Evolutionary conservation across 2,888 invertebrate genomes (phyloP), one percentile per base, ranked within the genome.

Genomic region (Phasia obesa): DNA sequence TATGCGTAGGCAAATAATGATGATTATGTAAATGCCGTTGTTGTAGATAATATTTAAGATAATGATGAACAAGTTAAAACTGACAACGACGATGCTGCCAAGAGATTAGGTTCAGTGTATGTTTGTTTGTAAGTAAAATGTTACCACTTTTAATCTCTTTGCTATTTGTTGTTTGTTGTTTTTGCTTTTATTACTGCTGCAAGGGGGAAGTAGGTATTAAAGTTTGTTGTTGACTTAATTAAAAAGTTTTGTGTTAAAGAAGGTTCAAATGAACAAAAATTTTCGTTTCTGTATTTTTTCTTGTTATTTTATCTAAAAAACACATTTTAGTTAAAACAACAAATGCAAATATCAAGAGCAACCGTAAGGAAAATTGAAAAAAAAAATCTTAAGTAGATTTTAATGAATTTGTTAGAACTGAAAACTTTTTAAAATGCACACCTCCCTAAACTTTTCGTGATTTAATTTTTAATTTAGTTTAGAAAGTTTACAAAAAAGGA

Each of bases 141-240:
- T 71, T 71, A 69, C 55, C 59, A 25, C 31, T 69, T 65, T 51
- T 73, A 51, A 27, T 49, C 59, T 65, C 57, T 51, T 49, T 21
- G 35, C 2, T 62, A 35, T 44, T n/a, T n/a, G n/a, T n/a, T n/a
- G n/a, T n/a, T n/a, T 53, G 42, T 27, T 78, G 31, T 44, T 70
- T 57, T 64, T 69, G 31, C 7, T 2, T 44, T 21, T 49, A n/a
- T n/a, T n/a, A 9, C 53, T 79, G 53, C 51, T 65, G 53, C 59
- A 42, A 55, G 31, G 42, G 5, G 17, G 44, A 17, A 19, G 69
- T 57, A 73, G 51, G 78, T 57, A 67, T 38, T 69, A 75, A 79
- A 83, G 55, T 82, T 83, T 67, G 19, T 51, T 75, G 75, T 75
- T 83, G 83, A 83, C 83, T 83, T 83, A 83, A 83, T 83, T 83